phyloP scores from a whole-genome alignment of 2,888 invertebrate species.

The Dolichopus griseipennis region DNA sequence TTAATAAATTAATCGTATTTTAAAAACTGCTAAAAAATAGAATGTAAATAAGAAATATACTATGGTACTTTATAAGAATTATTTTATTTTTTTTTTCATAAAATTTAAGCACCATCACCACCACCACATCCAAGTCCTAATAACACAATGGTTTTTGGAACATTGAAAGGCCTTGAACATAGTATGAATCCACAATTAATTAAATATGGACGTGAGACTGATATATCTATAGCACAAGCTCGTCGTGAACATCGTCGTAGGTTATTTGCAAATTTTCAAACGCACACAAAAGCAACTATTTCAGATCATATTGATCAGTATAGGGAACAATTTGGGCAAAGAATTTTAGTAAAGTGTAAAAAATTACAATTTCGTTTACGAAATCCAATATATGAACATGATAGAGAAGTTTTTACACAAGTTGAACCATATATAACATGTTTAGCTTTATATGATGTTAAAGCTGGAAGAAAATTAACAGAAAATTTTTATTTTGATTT shows the following conservation, averaged over 20 bases:
- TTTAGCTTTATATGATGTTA: slow-evolving; percentile 82
- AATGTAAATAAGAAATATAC: too few species aligned
- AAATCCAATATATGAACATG: slow-evolving; percentile 52
- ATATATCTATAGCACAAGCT: slow-evolving; percentile 71
- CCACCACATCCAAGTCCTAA: slow-evolving; percentile 49
- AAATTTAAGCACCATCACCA: slow-evolving; percentile 13
- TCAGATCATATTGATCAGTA: slow-evolving; percentile 61
- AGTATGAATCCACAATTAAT: slow-evolving; percentile 88
- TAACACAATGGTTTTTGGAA: slow-evolving; percentile 59
- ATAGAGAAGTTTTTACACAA: slow-evolving; percentile 60
- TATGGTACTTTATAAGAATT: too few species aligned
- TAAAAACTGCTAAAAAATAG: too few species aligned
- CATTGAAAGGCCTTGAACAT: slow-evolving; percentile 78
- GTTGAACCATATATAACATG: slow-evolving; percentile 90
- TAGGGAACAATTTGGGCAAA: slow-evolving; percentile 78
- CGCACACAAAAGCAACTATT: slow-evolving; percentile 38
- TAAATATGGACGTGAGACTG: slow-evolving; percentile 84
- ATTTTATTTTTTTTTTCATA: too few species aligned
- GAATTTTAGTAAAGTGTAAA: slow-evolving; percentile 74
- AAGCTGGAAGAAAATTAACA: slow-evolving; percentile 75
- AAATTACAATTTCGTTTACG: slow-evolving; percentile 76
- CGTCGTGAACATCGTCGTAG: slow-evolving; percentile 71
- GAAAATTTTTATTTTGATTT: slow-evolving; percentile 90
- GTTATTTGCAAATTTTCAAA: slow-evolving; percentile 62
- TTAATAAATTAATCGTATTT: too few species aligned